phyloP scores from a whole-genome alignment of 2,888 invertebrate genomes.

The Lapara coniferarum region DNA sequence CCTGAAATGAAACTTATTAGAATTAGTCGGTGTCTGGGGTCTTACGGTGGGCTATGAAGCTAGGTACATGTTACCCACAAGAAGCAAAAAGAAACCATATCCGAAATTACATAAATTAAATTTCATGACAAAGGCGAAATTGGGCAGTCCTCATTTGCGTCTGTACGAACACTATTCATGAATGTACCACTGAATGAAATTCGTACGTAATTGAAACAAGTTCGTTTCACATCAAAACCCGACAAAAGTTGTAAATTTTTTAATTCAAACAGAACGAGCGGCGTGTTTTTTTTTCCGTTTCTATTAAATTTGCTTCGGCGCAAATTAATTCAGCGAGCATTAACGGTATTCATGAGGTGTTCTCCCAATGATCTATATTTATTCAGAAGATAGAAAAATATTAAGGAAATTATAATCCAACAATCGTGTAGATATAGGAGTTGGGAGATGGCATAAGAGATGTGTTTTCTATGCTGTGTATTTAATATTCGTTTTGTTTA shows the following conservation, averaged over 20 bases:
- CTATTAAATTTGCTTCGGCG: constrained; percentile 54
- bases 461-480: no score
- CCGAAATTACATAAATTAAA: not conserved
- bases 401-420: constrained; percentile 16
- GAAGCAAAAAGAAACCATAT: not conserved
- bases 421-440: not conserved
- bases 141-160: not conserved
- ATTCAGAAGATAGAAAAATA: constrained; percentile 21
- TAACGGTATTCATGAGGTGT: constrained; percentile 62
- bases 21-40: no score
- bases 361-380: constrained; percentile 24
- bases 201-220: constrained; percentile 5
- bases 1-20: no score
- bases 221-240: constrained; percentile 29
- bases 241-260: constrained; percentile 32
- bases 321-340: constrained; percentile 56
- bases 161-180: not conserved
- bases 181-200: constrained; percentile 6
- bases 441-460: not conserved
- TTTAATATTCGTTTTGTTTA: no score
- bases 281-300: constrained; percentile 50
- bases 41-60: no score
- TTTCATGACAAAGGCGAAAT: not conserved
- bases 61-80: not conserved
- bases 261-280: constrained; percentile 37